phyloP scores from a whole-genome alignment of 2,797 vertebrate genomes.

The Poecilia picta region DNA sequence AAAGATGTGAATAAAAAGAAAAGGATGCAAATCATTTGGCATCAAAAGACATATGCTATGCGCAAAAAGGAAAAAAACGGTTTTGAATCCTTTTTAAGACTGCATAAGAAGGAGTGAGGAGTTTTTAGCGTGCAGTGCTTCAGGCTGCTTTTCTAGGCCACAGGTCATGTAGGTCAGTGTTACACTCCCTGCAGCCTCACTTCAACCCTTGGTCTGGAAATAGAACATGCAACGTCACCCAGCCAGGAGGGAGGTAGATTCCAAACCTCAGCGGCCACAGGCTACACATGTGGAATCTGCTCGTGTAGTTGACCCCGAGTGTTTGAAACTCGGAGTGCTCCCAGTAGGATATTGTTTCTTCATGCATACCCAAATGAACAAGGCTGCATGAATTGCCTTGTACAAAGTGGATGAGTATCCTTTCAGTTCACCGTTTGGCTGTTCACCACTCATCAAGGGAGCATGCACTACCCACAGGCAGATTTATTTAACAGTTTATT shows the following conservation, averaged over 20 bases:
- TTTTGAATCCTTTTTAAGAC: conserved; percentile 69
- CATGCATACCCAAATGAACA: conserved; percentile 77
- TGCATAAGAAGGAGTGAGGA: conserved; percentile 70
- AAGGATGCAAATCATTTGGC: conserved; percentile 79
- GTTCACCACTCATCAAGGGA: conserved; percentile 72
- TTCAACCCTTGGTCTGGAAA: conserved; percentile 83
- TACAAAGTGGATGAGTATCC: conserved; percentile 59
- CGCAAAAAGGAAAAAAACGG: conserved; percentile 25
- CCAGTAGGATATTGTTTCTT: conserved; percentile 75
- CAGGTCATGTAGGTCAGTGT: conserved; percentile 83
- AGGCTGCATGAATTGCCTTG: conserved; percentile 62
- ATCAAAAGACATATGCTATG: conserved; percentile 69
- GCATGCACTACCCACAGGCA: conserved; percentile 54
- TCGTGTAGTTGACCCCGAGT: conserved; percentile 74
- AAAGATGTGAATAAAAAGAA: conserved; percentile 73
- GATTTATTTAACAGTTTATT: conserved; percentile 67
- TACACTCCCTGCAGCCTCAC: conserved; percentile 82
- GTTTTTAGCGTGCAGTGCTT: conserved; percentile 71
- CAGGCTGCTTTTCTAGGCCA: conserved; percentile 82
- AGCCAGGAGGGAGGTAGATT: conserved; percentile 75
- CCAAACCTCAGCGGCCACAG: conserved; percentile 72
- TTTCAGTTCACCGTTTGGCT: conserved; percentile 50
- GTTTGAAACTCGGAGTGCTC: conserved; percentile 74
- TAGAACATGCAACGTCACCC: conserved; percentile 82
- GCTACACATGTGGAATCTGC: conserved; percentile 77